These are phyloP conservation scores for Rostratula benghalensis DNA, from an alignment of 2,113 vertebrate species.

Conservation along the genomic window DNA sequence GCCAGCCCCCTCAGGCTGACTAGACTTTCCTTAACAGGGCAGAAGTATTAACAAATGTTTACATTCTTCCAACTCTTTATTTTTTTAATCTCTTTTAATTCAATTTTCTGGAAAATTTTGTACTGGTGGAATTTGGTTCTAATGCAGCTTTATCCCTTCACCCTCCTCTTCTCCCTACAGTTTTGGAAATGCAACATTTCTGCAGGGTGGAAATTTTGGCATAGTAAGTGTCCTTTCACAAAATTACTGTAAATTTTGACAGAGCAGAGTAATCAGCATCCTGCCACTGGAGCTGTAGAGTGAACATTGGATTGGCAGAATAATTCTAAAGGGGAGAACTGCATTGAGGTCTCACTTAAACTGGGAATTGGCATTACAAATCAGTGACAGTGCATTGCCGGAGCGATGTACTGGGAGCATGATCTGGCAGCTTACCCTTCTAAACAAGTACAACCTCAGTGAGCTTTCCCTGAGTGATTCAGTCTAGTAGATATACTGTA, in stretches of 20 bases:
- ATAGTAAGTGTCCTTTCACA: background rate
- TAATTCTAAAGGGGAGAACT: background rate
- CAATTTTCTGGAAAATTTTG: background rate
- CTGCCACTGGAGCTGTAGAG: background rate
- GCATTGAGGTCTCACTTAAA: background rate
- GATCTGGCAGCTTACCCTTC: background rate
- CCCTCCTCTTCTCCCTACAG: fast-evolving
- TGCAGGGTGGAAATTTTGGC: background rate
- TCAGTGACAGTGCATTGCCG: background rate
- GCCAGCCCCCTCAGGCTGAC: background rate
- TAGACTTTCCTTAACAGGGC: background rate
- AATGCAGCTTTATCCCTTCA: background rate
- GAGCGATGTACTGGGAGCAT: fast-evolving
- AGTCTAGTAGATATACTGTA: background rate
- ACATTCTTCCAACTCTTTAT: background rate
- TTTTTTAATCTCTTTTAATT: background rate
- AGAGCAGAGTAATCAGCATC: background rate
- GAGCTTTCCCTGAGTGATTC: background rate
- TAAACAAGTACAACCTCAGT: background rate
- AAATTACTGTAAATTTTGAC: background rate
- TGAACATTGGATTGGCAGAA: background rate
- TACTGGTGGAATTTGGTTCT: background rate
- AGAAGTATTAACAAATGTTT: background rate
- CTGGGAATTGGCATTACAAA: background rate
- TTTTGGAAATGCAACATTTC: background rate